A percentile compares a stretch with the other conserved stretches of the same genome.
phyloP scores from a whole-genome alignment of 2,797 vertebrate species.

The Antrozous pallidus region DNA sequence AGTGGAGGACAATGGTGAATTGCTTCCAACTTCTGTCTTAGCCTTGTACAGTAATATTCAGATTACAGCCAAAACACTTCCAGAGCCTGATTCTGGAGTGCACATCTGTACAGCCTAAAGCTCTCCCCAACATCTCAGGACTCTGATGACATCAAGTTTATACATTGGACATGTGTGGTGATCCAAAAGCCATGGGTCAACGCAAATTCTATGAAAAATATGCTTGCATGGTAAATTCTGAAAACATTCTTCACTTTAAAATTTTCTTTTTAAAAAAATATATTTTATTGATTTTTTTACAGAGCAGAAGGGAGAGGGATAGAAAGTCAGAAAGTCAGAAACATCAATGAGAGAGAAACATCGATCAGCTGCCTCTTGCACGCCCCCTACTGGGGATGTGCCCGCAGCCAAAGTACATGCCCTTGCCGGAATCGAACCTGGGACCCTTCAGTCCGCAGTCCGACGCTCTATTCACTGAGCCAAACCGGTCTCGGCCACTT shows the following conservation, averaged over 20 bases:
- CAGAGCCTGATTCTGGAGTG: slow-evolving; percentile 78
- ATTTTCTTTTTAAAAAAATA: too few relatives aligned
- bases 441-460: too few relatives aligned
- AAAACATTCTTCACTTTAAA: slow-evolving; percentile 84
- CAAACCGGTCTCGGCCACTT: too few relatives aligned
- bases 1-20: slow-evolving; percentile 76
- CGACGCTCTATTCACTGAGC: too few relatives aligned
- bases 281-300: too few relatives aligned
- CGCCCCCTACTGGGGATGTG: too few relatives aligned
- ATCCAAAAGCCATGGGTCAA: slow-evolving; percentile 88
- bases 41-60: slow-evolving; percentile 79
- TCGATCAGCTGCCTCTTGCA: too few relatives aligned
- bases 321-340: too few relatives aligned
- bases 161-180: slow-evolving; percentile 88
- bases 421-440: too few relatives aligned
- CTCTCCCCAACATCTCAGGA: slow-evolving; percentile 86
- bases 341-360: too few relatives aligned
- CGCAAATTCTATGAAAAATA: slow-evolving; percentile 87
- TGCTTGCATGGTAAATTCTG: slow-evolving; percentile 78
- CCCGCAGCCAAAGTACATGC: too few relatives aligned
- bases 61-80: slow-evolving; percentile 74
- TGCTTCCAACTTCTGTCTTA: slow-evolving; percentile 80
- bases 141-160: slow-evolving; percentile 88
- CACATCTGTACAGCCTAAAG: slow-evolving; percentile 78
- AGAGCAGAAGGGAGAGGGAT: too few relatives aligned